Evolutionary conservation across 2,797 vertebrate species (phyloP).

Genomic region (Melanogrammus aeglefinus): DNA sequence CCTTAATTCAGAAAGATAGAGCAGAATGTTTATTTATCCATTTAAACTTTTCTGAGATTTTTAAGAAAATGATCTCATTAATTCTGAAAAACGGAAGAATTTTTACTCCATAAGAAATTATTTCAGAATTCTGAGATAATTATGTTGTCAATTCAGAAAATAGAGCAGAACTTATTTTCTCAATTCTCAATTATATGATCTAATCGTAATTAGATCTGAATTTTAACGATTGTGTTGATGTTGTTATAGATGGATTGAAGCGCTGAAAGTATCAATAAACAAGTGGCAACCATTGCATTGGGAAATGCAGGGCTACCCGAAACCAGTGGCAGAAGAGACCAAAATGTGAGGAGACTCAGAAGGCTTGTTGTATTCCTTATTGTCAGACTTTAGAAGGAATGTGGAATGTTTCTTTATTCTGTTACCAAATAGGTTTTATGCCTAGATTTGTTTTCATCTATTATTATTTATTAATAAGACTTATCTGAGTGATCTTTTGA

Average conservation of each 20-base stretch:
- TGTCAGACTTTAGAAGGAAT: not conserved
- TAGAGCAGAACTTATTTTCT: no score
- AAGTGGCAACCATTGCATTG: slow-evolving; percentile 88
- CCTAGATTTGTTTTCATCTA: not conserved
- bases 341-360: slow-evolving; percentile 75
- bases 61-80: no score
- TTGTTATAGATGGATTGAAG: slow-evolving; percentile 81
- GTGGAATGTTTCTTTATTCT: not conserved
- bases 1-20: no score
- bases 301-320: slow-evolving; percentile 85
- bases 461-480: not conserved
- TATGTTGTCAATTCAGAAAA: no score
- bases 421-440: not conserved
- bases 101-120: no score
- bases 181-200: no score
- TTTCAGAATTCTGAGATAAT: no score
- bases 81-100: no score
- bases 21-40: no score
- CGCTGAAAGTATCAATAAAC: slow-evolving; percentile 81
- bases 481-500: no score
- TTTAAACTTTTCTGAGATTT: no score
- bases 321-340: slow-evolving; percentile 79
- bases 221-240: slow-evolving; percentile 8
- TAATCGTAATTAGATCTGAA: not conserved
- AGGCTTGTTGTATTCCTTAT: not conserved